phyloP scores from a whole-genome alignment of 2,113 vertebrate genomes.

The Microcebus jonahi region DNA sequence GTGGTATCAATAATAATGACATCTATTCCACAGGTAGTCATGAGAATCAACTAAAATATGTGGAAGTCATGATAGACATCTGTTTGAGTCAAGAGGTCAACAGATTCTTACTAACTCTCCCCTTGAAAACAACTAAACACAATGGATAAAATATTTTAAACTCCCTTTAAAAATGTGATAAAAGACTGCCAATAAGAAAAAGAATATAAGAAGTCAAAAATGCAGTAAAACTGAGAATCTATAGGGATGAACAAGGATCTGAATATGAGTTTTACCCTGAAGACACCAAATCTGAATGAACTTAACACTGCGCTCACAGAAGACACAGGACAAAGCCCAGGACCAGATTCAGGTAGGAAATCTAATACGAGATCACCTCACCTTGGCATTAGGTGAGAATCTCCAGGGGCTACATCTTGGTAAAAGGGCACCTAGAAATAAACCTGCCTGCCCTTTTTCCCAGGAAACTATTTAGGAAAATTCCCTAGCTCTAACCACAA shows the following conservation, averaged over 20 bases:
- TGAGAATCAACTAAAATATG: not conserved
- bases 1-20: not conserved
- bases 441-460: not conserved
- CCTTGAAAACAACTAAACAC: not conserved
- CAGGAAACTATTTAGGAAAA: not conserved
- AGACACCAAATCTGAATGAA: not conserved
- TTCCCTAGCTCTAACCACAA: not conserved
- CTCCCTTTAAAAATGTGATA: not conserved
- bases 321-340: not conserved
- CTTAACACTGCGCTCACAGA: not conserved
- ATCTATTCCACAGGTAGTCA: not conserved
- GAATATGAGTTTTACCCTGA: not conserved
- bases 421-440: not conserved
- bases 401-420: not conserved
- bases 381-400: not conserved
- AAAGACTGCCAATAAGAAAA: not conserved
- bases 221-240: not conserved
- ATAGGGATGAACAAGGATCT: not conserved
- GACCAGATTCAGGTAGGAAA: not conserved
- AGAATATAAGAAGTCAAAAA: not conserved
- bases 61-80: not conserved
- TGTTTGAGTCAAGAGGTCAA: not conserved
- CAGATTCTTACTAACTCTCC: not conserved
- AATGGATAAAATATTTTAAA: not conserved
- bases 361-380: not conserved